Evolutionary conservation across 2,797 vertebrate species (phyloP).

Genomic region (Sternarchorhynchus goeldii): DNA sequence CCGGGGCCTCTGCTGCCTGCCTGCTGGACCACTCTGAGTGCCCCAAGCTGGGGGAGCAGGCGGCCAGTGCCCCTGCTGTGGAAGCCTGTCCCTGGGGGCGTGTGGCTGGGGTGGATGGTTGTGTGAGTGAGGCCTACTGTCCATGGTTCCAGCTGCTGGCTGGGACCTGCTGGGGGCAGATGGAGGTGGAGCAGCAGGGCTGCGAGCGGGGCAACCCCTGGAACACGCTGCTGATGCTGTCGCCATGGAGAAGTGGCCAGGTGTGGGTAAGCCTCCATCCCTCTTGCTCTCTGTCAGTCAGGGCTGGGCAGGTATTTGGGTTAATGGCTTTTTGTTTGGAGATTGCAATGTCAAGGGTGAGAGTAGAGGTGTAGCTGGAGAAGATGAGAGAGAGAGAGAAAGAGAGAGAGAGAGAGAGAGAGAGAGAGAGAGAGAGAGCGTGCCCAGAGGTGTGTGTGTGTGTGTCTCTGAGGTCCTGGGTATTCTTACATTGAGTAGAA

Average conservation of each 20-base stretch:
- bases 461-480: slow-evolving; percentile 55
- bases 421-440: too few relatives aligned
- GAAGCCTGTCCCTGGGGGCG: slow-evolving; percentile 74
- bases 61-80: slow-evolving; percentile 15
- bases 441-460: slow-evolving; percentile 8
- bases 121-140: slow-evolving; percentile 76
- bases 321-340: not conserved
- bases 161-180: slow-evolving; percentile 74
- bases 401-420: too few relatives aligned
- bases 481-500: slow-evolving; percentile 64
- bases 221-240: slow-evolving; percentile 68
- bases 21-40: slow-evolving; percentile 64
- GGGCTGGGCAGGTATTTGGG: not conserved
- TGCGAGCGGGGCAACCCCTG: slow-evolving; percentile 67
- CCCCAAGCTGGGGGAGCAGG: slow-evolving; percentile 54
- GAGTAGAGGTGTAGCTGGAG: too few relatives aligned
- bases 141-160: slow-evolving; percentile 79
- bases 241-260: slow-evolving; percentile 68
- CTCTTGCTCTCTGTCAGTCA: not conserved
- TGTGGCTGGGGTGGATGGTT: slow-evolving; percentile 72
- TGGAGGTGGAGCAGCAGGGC: slow-evolving; percentile 71
- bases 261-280: slow-evolving; percentile 69
- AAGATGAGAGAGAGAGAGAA: too few relatives aligned
- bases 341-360: too few relatives aligned
- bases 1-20: slow-evolving; percentile 65